These are phyloP conservation scores for Ashinkailepas kermadecensis DNA, from an alignment of 2,888 invertebrate species.

Conservation along the genomic window DNA sequence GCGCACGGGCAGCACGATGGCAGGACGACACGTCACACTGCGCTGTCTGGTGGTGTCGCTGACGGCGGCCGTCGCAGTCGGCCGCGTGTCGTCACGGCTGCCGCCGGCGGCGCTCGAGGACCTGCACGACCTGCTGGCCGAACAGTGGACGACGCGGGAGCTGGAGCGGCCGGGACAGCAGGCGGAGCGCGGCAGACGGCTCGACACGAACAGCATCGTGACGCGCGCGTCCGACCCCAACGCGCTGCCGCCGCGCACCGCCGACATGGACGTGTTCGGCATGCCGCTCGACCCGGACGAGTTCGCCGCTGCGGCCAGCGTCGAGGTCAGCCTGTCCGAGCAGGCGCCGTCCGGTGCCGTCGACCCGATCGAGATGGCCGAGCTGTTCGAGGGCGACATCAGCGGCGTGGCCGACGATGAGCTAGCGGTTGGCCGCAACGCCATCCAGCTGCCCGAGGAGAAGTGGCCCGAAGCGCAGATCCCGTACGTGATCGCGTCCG, in stretches of 20 bases:
- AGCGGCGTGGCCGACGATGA: neutral
- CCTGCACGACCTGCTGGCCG: neutral
- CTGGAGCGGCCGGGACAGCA: too few relatives aligned
- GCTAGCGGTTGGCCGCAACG: slow-evolving; percentile 17
- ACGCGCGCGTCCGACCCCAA: too few relatives aligned
- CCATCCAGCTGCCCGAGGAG: slow-evolving; percentile 25
- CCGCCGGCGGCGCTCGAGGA: too few relatives aligned
- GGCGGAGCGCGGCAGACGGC: too few relatives aligned
- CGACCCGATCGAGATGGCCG: neutral
- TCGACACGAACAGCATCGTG: too few relatives aligned
- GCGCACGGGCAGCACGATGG: neutral
- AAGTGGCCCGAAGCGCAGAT: slow-evolving; percentile 29
- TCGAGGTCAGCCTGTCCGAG: neutral
- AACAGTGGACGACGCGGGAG: too few relatives aligned
- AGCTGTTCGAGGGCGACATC: slow-evolving; percentile 1
- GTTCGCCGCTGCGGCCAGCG: neutral
- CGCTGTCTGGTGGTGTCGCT: neutral
- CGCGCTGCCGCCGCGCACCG: neutral
- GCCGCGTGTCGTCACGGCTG: neutral
- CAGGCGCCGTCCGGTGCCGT: neutral
- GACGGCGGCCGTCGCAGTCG: neutral
- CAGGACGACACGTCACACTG: neutral
- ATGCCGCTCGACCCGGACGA: slow-evolving; percentile 25
- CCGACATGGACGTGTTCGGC: neutral
- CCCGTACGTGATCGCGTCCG: slow-evolving; percentile 27